Evolutionary conservation across 2,888 invertebrate species (phyloP).

Genomic region (Hypsopygia costalis): DNA sequence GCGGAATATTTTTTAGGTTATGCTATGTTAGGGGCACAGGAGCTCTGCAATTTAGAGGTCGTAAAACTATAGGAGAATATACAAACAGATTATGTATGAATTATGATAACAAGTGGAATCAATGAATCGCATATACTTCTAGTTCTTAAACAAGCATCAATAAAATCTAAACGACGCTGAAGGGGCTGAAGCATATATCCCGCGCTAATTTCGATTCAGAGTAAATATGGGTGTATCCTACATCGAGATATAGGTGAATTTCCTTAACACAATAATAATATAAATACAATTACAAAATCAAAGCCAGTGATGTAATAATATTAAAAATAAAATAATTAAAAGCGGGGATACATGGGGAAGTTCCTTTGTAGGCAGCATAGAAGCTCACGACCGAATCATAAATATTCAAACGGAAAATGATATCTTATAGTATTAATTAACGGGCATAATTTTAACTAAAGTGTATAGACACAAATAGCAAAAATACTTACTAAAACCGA

Average conservation of each 20-base stretch:
- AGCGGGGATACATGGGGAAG: constrained; percentile 19
- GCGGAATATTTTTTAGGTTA: constrained; percentile 65
- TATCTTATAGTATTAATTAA: neutral
- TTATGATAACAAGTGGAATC: too few relatives aligned
- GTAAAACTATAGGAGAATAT: too few relatives aligned
- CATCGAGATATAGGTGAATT: neutral
- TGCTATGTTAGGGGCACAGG: constrained; percentile 27
- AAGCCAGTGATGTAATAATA: neutral
- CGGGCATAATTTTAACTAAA: neutral
- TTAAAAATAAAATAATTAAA: constrained; percentile 2
- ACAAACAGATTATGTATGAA: too few relatives aligned
- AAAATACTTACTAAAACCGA: constrained; percentile 12
- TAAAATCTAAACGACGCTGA: constrained; percentile 42
- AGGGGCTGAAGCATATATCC: constrained; percentile 54
- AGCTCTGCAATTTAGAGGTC: neutral
- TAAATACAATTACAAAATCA: neutral
- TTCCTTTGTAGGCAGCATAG: constrained; percentile 47
- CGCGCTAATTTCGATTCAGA: constrained; percentile 58
- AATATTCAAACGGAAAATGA: neutral
- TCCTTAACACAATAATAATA: neutral
- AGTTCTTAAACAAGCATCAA: too few relatives aligned
- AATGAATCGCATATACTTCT: too few relatives aligned
- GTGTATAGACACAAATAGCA: constrained; percentile 3
- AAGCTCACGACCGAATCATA: constrained; percentile 24
- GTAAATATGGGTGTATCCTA: neutral